Evolutionary conservation across 2,113 vertebrate species (phyloP).

Genomic region (Hippoglossus stenolepis): DNA sequence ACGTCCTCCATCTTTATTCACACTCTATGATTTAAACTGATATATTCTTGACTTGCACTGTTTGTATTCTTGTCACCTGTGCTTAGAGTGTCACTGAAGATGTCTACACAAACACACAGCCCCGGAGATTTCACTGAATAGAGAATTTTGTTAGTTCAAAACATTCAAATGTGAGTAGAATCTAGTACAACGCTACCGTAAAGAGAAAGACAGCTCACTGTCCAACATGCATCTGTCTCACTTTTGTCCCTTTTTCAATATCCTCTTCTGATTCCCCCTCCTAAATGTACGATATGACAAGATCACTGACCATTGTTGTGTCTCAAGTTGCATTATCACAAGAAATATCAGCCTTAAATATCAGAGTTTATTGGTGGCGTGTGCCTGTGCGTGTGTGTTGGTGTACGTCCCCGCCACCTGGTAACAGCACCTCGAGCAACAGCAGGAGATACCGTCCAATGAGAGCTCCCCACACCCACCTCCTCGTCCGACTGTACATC

Average conservation of each 20-base stretch:
- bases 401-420: constrained; percentile 70
- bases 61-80: no score
- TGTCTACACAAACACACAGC: not conserved
- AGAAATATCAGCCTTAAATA: not conserved
- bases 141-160: constrained; percentile 16
- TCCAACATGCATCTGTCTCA: constrained; percentile 47
- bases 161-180: constrained; percentile 26
- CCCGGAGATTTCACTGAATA: constrained; percentile 9
- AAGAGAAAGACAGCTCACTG: constrained; percentile 3
- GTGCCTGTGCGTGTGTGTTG: constrained; percentile 23
- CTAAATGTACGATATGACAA: constrained; percentile 13
- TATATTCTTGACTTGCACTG: constrained; percentile 6
- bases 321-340: not conserved
- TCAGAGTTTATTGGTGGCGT: not conserved
- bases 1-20: no score
- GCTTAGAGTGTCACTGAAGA: no score
- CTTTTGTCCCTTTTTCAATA: constrained; percentile 37
- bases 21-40: not conserved
- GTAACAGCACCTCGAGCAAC: constrained; percentile 58
- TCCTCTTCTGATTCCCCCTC: constrained; percentile 12
- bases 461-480: constrained; percentile 9
- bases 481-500: constrained; percentile 32
- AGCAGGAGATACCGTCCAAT: no score
- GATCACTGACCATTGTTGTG: not conserved
- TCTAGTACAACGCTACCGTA: constrained; percentile 16